phyloP scores from a whole-genome alignment of 2,888 invertebrate genomes.

The Dascillus cervinus region DNA sequence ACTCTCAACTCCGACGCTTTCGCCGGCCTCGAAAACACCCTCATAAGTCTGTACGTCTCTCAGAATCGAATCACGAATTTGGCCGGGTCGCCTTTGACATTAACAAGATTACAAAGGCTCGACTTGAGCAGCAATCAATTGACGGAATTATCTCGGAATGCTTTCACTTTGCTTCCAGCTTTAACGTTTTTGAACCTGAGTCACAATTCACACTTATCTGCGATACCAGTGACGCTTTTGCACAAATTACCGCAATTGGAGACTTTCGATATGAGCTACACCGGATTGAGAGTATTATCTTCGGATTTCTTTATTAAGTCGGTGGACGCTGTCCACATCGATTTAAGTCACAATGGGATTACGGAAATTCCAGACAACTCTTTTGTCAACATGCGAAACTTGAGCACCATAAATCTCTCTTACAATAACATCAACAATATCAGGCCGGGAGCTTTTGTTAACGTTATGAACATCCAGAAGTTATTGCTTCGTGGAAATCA shows the following conservation, averaged over 20 bases:
- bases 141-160: conserved; percentile 60
- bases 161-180: conserved; percentile 58
- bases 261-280: conserved; percentile 65
- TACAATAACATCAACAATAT: conserved; percentile 71
- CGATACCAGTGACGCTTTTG: conserved; percentile 59
- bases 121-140: conserved; percentile 76
- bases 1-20: conserved; percentile 67
- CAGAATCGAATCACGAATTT: conserved; percentile 67
- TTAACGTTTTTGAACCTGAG: conserved; percentile 70
- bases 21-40: conserved; percentile 63
- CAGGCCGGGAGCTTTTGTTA: conserved; percentile 67
- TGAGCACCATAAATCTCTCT: conserved; percentile 69
- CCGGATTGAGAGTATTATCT: conserved; percentile 65
- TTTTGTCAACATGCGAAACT: conserved; percentile 68
- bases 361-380: conserved; percentile 70
- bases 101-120: conserved; percentile 58
- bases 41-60: conserved; percentile 63
- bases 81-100: conserved; percentile 54
- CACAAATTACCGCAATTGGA: conserved; percentile 61
- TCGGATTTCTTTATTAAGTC: conserved; percentile 64
- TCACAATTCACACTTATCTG: conserved; percentile 60
- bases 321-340: conserved; percentile 57
- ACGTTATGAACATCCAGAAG: conserved; percentile 65
- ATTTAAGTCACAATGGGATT: conserved; percentile 64
- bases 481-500: conserved; percentile 70